Evolutionary conservation across 2,113 vertebrate genomes (phyloP), one percentile per base, ranked within the genome.

Genomic region (Coreoperca whiteheadi): DNA sequence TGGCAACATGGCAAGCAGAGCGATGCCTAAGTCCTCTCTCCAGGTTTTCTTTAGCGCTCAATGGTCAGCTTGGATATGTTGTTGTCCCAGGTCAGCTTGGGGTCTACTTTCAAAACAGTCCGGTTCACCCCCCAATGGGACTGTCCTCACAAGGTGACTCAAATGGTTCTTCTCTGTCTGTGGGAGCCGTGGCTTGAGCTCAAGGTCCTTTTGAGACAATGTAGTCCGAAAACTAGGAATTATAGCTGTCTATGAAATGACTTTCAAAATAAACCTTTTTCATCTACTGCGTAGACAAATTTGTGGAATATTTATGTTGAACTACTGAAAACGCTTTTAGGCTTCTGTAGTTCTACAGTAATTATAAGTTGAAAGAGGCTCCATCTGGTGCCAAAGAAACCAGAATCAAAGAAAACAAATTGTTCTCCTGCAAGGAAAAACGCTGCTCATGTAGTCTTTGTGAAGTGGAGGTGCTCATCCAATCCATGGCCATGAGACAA

Each of bases 311-410:
- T 64, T 54, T 64, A 34, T 51, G 37, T 37, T 64, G 41, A 72
- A 75, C 21, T 25, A 39, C 59, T 65, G 21, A 64, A 56, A n/a
- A 53, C 2, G 1, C 56, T 66, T 63, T 46, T 10, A 54, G 50
- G 23, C 34, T 32, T 71, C 25, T 56, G 14, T 63, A 20, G 39
- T 61, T 77, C 25, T 8, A 18, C 68, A 54, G 54, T 73, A 74
- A 86, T 78, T 82, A 74, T 41, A 66, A 37, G 59, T 69, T 83
- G 0, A 83, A 83, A 81, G 53, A 48, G 4, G 37, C 18, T 85
- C 37, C 65, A 66, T 81, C 74, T 77, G 11, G 25, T 21, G 50
- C 69, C 57, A 81, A 53, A 74, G 50, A 69, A 41, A 66, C 20
- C 12, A 32, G 10, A 82, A 30, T 39, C 23, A 70, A 73, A 63